A percentile compares a stretch with the other conserved stretches of the same genome.
These are phyloP conservation scores for Brachionus rotundiformis DNA, from an alignment of 1,140 invertebrate species.

Conservation along the genomic window DNA sequence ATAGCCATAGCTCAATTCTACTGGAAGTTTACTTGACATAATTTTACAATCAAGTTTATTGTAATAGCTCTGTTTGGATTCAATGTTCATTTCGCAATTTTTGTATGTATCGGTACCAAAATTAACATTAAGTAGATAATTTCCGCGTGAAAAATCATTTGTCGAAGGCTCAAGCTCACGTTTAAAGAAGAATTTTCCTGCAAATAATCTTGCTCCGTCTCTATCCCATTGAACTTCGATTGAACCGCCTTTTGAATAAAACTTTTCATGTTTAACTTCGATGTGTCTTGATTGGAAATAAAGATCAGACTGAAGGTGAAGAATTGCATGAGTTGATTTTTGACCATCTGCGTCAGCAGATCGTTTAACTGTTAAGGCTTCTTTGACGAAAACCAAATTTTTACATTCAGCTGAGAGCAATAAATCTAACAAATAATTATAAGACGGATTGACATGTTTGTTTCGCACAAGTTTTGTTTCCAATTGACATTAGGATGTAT, in stretches of 20 bases:
- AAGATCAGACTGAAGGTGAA: neutral
- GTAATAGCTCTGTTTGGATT: conserved; percentile 26
- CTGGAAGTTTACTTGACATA: conserved; percentile 25
- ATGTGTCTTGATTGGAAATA: neutral
- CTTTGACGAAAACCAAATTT: neutral
- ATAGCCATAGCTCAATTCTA: conserved; percentile 45
- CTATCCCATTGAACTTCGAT: neutral
- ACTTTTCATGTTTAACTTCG: neutral
- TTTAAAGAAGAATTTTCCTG: neutral
- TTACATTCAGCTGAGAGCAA: neutral
- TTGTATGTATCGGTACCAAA: neutral
- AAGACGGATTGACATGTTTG: neutral
- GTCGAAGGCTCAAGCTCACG: conserved; percentile 9
- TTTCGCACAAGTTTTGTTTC: neutral
- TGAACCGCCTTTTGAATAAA: neutral
- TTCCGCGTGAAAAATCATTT: neutral
- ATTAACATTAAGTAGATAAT: conserved; percentile 3
- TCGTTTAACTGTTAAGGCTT: neutral
- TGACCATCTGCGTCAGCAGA: neutral
- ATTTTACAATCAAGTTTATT: conserved; percentile 33
- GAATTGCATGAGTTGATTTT: neutral
- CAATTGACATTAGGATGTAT: neutral
- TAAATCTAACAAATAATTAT: neutral
- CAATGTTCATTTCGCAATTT: conserved; percentile 43
- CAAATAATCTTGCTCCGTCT: neutral